phyloP scores from a whole-genome alignment of 2,888 invertebrate genomes.

The Hypolimnas misippus region DNA sequence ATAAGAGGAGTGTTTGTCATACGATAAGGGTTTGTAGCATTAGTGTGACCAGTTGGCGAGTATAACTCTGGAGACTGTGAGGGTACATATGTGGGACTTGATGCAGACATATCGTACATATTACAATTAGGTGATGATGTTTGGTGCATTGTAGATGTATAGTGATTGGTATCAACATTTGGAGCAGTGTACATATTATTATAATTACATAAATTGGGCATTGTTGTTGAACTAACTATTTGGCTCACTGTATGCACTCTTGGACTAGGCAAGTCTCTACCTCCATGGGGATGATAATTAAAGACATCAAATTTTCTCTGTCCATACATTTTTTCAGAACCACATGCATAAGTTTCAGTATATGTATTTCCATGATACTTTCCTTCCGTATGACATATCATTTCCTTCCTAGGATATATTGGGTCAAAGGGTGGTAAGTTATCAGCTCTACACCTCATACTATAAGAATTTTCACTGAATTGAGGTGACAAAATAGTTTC shows the following conservation, averaged over 20 bases:
- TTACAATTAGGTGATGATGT: conserved; percentile 67
- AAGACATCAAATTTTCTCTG: conserved; percentile 74
- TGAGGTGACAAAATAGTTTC: conserved; percentile 65
- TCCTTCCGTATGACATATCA: conserved; percentile 62
- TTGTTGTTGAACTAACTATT: conserved; percentile 77
- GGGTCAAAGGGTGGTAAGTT: conserved; percentile 65
- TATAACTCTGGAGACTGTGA: conserved; percentile 77
- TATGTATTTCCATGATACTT: conserved; percentile 73
- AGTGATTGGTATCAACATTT: conserved; percentile 63
- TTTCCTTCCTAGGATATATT: conserved; percentile 67
- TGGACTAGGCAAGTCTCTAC: conserved; percentile 65
- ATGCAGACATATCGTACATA: conserved; percentile 64
- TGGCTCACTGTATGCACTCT: conserved; percentile 77
- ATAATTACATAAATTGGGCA: conserved; percentile 78
- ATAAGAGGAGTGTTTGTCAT: conserved; percentile 79
- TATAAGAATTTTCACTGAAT: conserved; percentile 65
- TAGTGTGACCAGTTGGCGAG: conserved; percentile 79
- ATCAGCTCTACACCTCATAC: conserved; percentile 60
- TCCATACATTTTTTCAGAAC: conserved; percentile 74
- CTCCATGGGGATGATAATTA: conserved; percentile 71
- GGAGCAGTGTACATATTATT: conserved; percentile 64
- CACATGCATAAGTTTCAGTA: conserved; percentile 66
- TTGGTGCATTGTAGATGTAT: conserved; percentile 60
- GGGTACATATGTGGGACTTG: conserved; percentile 76
- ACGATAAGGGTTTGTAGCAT: conserved; percentile 77